Conservation (phyloP, 2,888 invertebrate genomes). For the Rhagium mordax region DNA sequence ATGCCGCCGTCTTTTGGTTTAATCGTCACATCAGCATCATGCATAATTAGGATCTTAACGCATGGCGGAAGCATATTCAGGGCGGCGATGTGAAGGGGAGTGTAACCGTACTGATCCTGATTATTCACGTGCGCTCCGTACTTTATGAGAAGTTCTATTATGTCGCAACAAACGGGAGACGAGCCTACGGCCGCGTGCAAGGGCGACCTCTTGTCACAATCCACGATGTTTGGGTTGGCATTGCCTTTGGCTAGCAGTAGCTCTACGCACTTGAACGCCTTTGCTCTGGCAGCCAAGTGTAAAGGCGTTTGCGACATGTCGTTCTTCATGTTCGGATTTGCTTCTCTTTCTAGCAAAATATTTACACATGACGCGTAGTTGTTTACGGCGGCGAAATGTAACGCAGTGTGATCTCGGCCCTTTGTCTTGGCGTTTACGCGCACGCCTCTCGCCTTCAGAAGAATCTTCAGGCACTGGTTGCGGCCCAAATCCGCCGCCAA, state of each 20-base stretch:
- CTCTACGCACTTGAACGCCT: slow-evolving; percentile 86
- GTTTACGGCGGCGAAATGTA: slow-evolving; percentile 90
- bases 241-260: slow-evolving; percentile 75
- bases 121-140: slow-evolving; percentile 88
- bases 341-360: slow-evolving; percentile 80
- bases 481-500: slow-evolving; percentile 86
- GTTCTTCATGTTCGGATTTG: slow-evolving; percentile 82
- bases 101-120: slow-evolving; percentile 89
- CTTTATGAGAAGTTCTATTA: slow-evolving; percentile 83
- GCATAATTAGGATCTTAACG: slow-evolving; percentile 86
- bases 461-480: slow-evolving; percentile 79
- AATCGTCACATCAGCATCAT: slow-evolving; percentile 91
- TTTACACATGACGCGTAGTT: slow-evolving; percentile 87
- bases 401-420: slow-evolving; percentile 82
- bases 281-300: slow-evolving; percentile 86
- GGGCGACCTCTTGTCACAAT: slow-evolving; percentile 86
- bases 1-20: slow-evolving; percentile 90
- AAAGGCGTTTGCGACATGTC: slow-evolving; percentile 87
- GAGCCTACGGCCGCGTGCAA: slow-evolving; percentile 88
- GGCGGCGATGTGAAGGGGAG: slow-evolving; percentile 88
- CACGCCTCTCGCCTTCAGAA: slow-evolving; percentile 81
- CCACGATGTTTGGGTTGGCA: slow-evolving; percentile 85
- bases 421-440: slow-evolving; percentile 81
- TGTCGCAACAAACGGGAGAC: slow-evolving; percentile 84
- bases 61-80: slow-evolving; percentile 88